Base-by-base conservation (phyloP, 2,113 vertebrate genomes). In the Regulus satrapa region DNA sequence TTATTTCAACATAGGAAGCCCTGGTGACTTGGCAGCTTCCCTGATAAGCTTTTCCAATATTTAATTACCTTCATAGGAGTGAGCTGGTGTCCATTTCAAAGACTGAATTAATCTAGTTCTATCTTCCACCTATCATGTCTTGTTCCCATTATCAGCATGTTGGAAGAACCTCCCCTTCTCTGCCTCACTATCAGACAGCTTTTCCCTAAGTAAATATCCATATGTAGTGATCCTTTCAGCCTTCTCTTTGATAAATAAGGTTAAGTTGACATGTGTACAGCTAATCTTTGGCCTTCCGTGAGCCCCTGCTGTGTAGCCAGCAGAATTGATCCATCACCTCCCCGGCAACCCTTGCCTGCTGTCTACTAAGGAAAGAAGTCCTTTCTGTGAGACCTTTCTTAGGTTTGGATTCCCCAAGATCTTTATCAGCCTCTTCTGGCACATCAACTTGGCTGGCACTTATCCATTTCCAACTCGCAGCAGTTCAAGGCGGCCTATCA, bases 41-140 rank as follows among this genome's bases (percentile, higher is more conserved):
- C 88, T 90, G 85, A 88, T 94, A 94, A 95, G 79, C 71, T 93
- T 55, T 77, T 94, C 85, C 83, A 91, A 49, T 92, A 93, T 90
- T 95, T 97, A 93, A 86, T 92, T 94, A 71, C 55, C 62, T 90
- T 92, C 61, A 48, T 25, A 77, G 67, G 59, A 66, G 32, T 55
- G 51, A 76, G 38, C 9, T 90, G 67, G 38, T 92, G 91, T 95
- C 94, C 83, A 77, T 88, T 94, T 96, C 76, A 86, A 92, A 95
- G 91, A 59, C 4, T 56, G 29, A 90, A 90, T 84, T 92, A 54
- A 93, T 92, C 52, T 74, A 77, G 29, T 28, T 48, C 69, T 94
- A 46, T 85, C 91, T 86, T 88, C 54, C 28, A 61, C 59, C 34
- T 59, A 74, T 79, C 14, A 2, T 23, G 28, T 69, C 72, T 88